Conservation (phyloP, 2,888 invertebrate genomes). For the Mechanitis mazaeus region DNA sequence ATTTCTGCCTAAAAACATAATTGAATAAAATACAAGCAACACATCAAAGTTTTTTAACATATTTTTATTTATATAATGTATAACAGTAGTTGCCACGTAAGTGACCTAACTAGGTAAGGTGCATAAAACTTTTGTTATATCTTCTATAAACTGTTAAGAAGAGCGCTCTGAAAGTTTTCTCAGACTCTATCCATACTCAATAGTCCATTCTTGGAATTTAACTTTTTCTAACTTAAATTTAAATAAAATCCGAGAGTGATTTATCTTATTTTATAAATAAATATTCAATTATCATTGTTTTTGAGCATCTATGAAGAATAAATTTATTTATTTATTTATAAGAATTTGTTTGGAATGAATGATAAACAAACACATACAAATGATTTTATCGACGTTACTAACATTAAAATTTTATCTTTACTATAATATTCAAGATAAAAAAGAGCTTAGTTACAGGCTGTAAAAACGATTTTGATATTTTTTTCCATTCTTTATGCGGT, state of each 20-base stretch:
- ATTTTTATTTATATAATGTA: too few species aligned
- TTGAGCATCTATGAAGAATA: too few species aligned
- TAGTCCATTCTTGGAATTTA: slow-evolving; percentile 19
- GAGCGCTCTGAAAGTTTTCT: slow-evolving; percentile 4
- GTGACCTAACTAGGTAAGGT: background rate
- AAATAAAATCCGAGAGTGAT: slow-evolving; percentile 13
- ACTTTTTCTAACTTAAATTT: slow-evolving; percentile 19
- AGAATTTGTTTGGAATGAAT: too few species aligned
- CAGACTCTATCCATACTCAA: slow-evolving; percentile 22
- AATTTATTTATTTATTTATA: too few species aligned
- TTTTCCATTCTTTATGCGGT: slow-evolving; percentile 3
- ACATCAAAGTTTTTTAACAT: too few species aligned
- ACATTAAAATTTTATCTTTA: too few species aligned
- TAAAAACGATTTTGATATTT: background rate
- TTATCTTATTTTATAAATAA: slow-evolving; percentile 7
- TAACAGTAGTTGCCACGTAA: background rate
- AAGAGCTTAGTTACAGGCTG: too few species aligned
- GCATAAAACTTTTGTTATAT: slow-evolving; percentile 1
- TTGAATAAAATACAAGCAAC: too few species aligned
- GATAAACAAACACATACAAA: too few species aligned
- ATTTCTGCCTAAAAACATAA: too few species aligned
- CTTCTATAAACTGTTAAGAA: slow-evolving; percentile 10
- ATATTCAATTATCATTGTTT: background rate
- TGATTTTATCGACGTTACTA: too few species aligned
- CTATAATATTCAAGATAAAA: background rate